phyloP scores from a whole-genome alignment of 2,888 invertebrate genomes.

The Ochlodes sylvanus region DNA sequence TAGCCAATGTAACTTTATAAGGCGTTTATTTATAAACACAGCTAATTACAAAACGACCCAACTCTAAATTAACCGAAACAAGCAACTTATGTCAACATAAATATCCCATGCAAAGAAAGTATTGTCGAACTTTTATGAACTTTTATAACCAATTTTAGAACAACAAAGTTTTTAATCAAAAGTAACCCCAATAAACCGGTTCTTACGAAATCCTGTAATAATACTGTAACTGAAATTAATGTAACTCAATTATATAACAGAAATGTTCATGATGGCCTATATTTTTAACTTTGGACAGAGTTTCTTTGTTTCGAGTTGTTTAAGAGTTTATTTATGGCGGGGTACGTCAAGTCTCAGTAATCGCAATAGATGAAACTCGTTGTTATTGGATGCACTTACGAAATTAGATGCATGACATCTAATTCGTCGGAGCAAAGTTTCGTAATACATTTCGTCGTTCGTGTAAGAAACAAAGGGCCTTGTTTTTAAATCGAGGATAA shows the following conservation, averaged over 20 bases:
- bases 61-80: slow-evolving; percentile 22
- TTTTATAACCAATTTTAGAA: slow-evolving; percentile 48
- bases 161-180: slow-evolving; percentile 48
- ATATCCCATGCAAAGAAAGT: slow-evolving; percentile 7
- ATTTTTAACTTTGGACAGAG: slow-evolving; percentile 55
- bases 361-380: slow-evolving; percentile 37
- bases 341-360: slow-evolving; percentile 46
- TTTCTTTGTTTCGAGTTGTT: slow-evolving; percentile 56
- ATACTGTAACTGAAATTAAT: slow-evolving; percentile 24
- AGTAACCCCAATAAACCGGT: slow-evolving; percentile 51
- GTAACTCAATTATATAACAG: slow-evolving; percentile 49
- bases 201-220: slow-evolving; percentile 52
- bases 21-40: not conserved
- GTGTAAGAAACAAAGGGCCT: slow-evolving; percentile 19
- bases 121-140: slow-evolving; percentile 43
- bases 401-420: slow-evolving; percentile 42
- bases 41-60: not conserved
- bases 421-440: slow-evolving; percentile 37
- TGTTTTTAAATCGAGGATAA: slow-evolving; percentile 26
- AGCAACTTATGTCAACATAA: slow-evolving; percentile 3
- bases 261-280: slow-evolving; percentile 54
- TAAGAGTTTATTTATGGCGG: slow-evolving; percentile 53
- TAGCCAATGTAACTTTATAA: too few relatives aligned
- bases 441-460: slow-evolving; percentile 21
- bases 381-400: slow-evolving; percentile 46